Evolutionary conservation across 2,888 invertebrate species (phyloP).

Genomic region (Ornithoptera alexandrae): DNA sequence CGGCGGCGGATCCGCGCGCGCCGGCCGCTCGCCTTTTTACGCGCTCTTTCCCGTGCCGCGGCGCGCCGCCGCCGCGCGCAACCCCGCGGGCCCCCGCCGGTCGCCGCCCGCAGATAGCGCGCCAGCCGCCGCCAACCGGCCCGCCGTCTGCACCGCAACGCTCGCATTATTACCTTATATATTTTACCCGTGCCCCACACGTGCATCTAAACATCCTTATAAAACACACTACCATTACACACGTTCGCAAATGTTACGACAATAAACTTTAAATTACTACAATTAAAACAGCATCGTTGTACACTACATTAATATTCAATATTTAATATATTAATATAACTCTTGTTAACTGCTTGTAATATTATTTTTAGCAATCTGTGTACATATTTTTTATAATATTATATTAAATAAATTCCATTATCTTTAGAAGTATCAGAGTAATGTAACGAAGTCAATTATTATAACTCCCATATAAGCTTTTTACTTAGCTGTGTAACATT

Average conservation of each 20-base stretch:
- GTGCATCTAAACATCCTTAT: not conserved
- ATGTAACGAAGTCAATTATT: too few relatives aligned
- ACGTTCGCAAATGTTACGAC: not conserved
- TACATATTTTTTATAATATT: too few relatives aligned
- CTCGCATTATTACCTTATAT: conserved; percentile 27
- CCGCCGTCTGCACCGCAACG: conserved; percentile 66
- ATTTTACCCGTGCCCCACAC: not conserved
- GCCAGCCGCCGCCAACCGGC: conserved; percentile 68
- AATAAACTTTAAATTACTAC: not conserved
- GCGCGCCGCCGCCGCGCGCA: conserved; percentile 59
- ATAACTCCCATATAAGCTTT: too few relatives aligned
- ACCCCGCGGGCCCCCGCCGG: conserved; percentile 76
- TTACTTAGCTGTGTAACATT: too few relatives aligned
- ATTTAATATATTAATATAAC: too few relatives aligned
- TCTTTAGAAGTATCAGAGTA: too few relatives aligned
- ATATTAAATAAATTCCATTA: too few relatives aligned
- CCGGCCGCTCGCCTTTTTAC: conserved; percentile 75
- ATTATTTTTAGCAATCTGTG: too few relatives aligned
- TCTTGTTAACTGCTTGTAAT: too few relatives aligned
- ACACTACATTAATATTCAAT: not conserved
- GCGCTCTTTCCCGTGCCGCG: conserved; percentile 69
- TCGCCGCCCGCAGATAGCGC: conserved; percentile 78
- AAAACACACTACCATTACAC: not conserved
- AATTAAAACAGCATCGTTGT: not conserved
- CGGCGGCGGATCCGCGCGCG: conserved; percentile 60